Evolutionary conservation across 2,113 vertebrate genomes (phyloP).

Genomic region (Sturnus vulgaris): DNA sequence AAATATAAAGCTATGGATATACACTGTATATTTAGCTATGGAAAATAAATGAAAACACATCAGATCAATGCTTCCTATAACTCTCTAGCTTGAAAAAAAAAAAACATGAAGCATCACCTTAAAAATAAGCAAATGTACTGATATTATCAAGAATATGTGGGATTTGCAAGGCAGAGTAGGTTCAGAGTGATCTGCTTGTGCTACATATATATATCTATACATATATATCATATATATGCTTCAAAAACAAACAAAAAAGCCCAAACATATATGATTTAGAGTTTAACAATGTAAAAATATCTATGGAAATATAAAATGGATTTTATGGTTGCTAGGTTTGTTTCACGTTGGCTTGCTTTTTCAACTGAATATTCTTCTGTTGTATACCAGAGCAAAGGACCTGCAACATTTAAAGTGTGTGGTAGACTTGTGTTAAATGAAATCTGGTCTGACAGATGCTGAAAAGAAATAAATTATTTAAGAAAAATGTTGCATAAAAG

Average conservation of each 20-base stretch:
- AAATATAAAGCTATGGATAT: not conserved
- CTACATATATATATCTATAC: not conserved
- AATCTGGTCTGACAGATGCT: slow-evolving; percentile 61
- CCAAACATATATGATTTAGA: not conserved
- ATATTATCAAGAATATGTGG: not conserved
- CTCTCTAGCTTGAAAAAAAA: not conserved
- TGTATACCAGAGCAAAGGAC: not conserved
- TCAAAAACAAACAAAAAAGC: not conserved
- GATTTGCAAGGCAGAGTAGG: not conserved
- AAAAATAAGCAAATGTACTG: not conserved
- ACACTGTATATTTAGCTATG: not conserved
- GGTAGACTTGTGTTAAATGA: slow-evolving; percentile 47
- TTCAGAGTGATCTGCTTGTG: not conserved
- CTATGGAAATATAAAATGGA: not conserved
- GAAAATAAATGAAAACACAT: not conserved
- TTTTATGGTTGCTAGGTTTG: not conserved
- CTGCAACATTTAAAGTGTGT: slow-evolving; percentile 36
- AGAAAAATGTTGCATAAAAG: slow-evolving; percentile 49
- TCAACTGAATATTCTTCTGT: slow-evolving; percentile 10
- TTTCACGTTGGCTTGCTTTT: not conserved
- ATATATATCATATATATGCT: not conserved
- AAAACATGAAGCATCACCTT: not conserved
- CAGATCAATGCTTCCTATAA: not conserved
- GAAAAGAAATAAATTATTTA: slow-evolving; percentile 63
- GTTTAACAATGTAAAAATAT: not conserved